These are phyloP conservation scores for Monomorium pharaonis DNA, from an alignment of 1,140 invertebrate genomes.

Conservation along the genomic window DNA sequence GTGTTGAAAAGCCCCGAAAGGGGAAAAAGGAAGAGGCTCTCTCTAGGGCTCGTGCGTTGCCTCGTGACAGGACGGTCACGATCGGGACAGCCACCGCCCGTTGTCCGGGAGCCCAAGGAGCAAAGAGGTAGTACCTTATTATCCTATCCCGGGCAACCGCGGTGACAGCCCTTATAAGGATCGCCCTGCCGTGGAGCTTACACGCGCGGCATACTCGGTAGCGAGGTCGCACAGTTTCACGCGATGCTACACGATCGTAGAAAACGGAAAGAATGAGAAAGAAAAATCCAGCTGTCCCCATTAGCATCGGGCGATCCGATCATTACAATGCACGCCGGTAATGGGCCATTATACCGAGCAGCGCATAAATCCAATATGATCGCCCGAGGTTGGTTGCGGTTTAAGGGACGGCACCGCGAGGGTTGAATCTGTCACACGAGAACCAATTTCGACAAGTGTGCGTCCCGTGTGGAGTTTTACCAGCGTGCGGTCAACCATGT, in stretches of 20 bases:
- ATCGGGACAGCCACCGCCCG: conserved; percentile 76
- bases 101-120: conserved; percentile 73
- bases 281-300: conserved; percentile 68
- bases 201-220: conserved; percentile 45
- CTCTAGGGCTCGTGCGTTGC: conserved; percentile 40
- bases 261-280: background rate
- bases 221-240: conserved; percentile 35
- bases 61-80: conserved; percentile 78
- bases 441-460: background rate
- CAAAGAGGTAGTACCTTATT: conserved; percentile 79
- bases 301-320: conserved; percentile 73
- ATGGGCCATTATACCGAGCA: conserved; percentile 73
- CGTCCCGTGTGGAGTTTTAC: background rate
- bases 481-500: background rate
- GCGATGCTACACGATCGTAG: conserved; percentile 42
- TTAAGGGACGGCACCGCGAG: conserved; percentile 10
- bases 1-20: background rate
- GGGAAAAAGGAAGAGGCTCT: conserved; percentile 5
- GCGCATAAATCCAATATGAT: conserved; percentile 48
- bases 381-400: background rate
- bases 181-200: conserved; percentile 59
- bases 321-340: conserved; percentile 74
- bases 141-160: conserved; percentile 79
- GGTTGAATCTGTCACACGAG: background rate
- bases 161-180: conserved; percentile 81